Percentiles rank a stretch among this genome's conserved stretches.
phyloP scores from a whole-genome alignment of 2,797 vertebrate species.

The Acrossocheilus fasciatus region DNA sequence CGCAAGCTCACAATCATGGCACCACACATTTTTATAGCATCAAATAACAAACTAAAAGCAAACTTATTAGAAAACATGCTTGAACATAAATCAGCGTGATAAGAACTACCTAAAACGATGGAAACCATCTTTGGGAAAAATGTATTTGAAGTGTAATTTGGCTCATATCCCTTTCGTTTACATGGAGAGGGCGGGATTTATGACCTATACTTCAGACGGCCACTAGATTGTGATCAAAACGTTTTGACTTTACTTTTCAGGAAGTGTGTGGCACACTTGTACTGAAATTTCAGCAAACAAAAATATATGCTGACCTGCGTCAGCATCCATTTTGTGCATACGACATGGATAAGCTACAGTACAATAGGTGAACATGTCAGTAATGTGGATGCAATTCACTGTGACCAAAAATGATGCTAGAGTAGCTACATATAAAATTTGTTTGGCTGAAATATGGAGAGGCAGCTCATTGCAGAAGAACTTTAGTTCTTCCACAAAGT shows the following conservation, averaged over 20 bases:
- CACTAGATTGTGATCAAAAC: not conserved
- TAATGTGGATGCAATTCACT: not conserved
- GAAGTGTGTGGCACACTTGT: not conserved
- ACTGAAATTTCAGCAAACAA: not conserved
- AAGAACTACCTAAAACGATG: not conserved
- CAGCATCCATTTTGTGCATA: too few relatives aligned
- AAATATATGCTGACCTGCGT: not conserved
- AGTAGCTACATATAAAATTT: not conserved
- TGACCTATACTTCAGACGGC: not conserved
- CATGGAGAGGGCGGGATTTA: not conserved
- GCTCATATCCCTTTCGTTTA: not conserved
- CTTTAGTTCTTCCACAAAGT: not conserved
- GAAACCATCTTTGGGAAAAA: not conserved
- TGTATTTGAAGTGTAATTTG: not conserved
- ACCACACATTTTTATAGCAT: too few relatives aligned
- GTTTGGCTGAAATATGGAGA: not conserved
- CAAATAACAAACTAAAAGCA: too few relatives aligned
- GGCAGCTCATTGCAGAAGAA: not conserved
- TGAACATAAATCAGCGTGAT: not conserved
- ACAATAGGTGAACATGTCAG: not conserved
- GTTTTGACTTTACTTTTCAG: not conserved
- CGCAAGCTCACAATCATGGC: too few relatives aligned
- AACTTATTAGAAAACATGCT: not conserved
- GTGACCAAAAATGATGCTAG: not conserved
- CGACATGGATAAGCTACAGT: too few relatives aligned